These are phyloP conservation scores for Melanotaenia parkinsoni DNA, from an alignment of 2,797 vertebrate genomes.

Conservation along the genomic window DNA sequence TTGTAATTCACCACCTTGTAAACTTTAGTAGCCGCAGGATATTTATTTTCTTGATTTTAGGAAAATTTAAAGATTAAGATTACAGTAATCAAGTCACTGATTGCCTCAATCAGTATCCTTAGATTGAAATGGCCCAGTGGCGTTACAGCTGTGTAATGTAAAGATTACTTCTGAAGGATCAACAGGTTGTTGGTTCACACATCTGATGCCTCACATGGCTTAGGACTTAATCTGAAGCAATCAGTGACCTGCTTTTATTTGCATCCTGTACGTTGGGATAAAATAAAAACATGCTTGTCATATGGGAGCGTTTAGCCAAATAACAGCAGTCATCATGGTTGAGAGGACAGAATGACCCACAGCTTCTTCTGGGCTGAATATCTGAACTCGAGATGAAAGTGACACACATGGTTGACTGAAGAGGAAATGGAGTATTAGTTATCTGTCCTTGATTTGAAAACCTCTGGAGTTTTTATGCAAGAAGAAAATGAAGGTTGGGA, in stretches of 20 bases:
- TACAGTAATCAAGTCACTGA: constrained; percentile 30
- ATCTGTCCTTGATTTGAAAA: constrained; percentile 36
- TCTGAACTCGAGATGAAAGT: constrained; percentile 47
- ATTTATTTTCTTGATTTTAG: constrained; percentile 32
- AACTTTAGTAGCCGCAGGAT: constrained; percentile 15
- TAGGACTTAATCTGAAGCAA: constrained; percentile 1
- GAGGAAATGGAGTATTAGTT: constrained; percentile 13
- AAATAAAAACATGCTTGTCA: constrained; percentile 52
- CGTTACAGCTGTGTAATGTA: constrained; percentile 13
- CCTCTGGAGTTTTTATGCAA: constrained; percentile 29
- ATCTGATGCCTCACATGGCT: neutral
- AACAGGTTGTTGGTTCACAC: constrained; percentile 2
- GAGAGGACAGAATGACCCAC: constrained; percentile 47
- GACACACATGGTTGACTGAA: constrained; percentile 42
- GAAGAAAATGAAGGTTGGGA: constrained; percentile 35
- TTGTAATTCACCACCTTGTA: constrained; percentile 24
- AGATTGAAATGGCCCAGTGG: constrained; percentile 7
- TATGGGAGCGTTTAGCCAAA: constrained; percentile 64
- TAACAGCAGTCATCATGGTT: constrained; percentile 41
- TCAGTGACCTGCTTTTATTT: constrained; percentile 6
- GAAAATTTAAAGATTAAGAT: constrained; percentile 22
- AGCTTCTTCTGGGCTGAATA: constrained; percentile 64
- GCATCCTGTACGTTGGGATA: neutral
- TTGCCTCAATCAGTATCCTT: constrained; percentile 14
- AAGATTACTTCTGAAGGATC: neutral